Evolutionary conservation across 2,797 vertebrate genomes (phyloP).

Genomic region (Etheostoma nigrum): DNA sequence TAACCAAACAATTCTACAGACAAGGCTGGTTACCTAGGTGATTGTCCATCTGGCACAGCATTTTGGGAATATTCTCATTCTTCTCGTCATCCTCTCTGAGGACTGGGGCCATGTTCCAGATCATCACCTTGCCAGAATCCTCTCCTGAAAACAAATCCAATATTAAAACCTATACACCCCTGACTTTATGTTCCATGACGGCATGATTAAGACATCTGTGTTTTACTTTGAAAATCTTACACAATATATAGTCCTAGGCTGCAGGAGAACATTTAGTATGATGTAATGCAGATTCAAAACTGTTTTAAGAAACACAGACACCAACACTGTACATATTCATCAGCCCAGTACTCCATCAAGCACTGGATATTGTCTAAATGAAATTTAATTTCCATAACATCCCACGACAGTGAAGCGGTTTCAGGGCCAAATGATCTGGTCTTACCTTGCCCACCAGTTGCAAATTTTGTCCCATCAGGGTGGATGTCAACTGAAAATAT

Average conservation of each 20-base stretch:
- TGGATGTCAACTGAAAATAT: conserved; percentile 99
- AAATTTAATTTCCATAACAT: neutral
- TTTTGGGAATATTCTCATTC: conserved; percentile 96
- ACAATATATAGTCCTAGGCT: neutral
- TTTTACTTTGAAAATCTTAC: conserved; percentile 7
- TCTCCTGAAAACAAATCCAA: conserved; percentile 86
- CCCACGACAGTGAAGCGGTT: neutral
- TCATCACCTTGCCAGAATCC: conserved; percentile 99
- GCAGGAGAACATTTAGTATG: neutral
- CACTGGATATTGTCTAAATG: neutral
- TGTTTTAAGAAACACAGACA: too few relatives aligned
- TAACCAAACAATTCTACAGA: neutral
- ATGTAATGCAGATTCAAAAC: too few relatives aligned
- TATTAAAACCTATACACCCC: neutral
- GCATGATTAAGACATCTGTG: too few relatives aligned
- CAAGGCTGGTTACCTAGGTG: conserved; percentile 89
- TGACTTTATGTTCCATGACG: neutral
- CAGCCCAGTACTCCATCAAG: neutral
- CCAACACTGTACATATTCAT: too few relatives aligned
- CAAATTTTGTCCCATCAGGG: conserved; percentile 98
- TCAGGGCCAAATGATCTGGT: neutral
- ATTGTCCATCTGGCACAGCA: conserved; percentile 99
- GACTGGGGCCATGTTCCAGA: conserved; percentile 99
- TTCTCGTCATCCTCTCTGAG: conserved; percentile 97
- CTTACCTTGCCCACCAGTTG: conserved; percentile 97